Conservation (phyloP, 2,797 vertebrate species). For the Microctenopoma stevenorrisi region DNA sequence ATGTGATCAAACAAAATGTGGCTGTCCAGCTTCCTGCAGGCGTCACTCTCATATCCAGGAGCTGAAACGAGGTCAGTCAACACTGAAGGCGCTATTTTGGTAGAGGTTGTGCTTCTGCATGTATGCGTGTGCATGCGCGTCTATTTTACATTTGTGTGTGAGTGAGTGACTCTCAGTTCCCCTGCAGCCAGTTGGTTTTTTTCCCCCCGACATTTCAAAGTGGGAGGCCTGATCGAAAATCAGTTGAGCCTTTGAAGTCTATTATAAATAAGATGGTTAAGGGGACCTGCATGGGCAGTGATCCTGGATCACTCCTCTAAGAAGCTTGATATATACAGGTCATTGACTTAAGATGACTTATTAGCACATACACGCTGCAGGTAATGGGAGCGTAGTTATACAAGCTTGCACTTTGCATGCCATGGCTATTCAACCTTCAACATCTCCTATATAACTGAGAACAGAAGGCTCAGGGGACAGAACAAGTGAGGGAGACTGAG, state of each 20-base stretch:
- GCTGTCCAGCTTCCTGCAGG: conserved; percentile 59
- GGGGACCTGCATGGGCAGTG: conserved; percentile 63
- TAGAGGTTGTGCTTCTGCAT: not conserved
- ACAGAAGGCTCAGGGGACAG: conserved; percentile 64
- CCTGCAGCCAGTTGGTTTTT: conserved; percentile 45
- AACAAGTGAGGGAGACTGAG: conserved; percentile 53
- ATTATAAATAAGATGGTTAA: conserved; percentile 69
- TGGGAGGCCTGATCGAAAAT: conserved; percentile 56
- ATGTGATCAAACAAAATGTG: conserved; percentile 60
- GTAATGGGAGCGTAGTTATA: conserved; percentile 76
- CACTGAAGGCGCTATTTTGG: conserved; percentile 45
- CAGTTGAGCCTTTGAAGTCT: conserved; percentile 68
- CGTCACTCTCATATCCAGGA: conserved; percentile 51
- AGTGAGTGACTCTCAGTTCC: conserved; percentile 27
- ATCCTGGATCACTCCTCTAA: conserved; percentile 65
- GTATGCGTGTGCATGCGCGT: conserved; percentile 23
- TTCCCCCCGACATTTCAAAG: conserved; percentile 52
- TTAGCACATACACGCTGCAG: conserved; percentile 72
- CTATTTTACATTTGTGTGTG: conserved; percentile 3
- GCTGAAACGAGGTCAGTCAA: conserved; percentile 67
- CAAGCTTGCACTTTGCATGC: conserved; percentile 80
- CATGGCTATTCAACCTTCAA: conserved; percentile 84
- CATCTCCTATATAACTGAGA: conserved; percentile 67
- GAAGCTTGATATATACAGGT: conserved; percentile 69
- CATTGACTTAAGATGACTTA: conserved; percentile 79